Evolutionary conservation across 1,140 invertebrate genomes (phyloP).

Genomic region (Orussus abietinus): DNA sequence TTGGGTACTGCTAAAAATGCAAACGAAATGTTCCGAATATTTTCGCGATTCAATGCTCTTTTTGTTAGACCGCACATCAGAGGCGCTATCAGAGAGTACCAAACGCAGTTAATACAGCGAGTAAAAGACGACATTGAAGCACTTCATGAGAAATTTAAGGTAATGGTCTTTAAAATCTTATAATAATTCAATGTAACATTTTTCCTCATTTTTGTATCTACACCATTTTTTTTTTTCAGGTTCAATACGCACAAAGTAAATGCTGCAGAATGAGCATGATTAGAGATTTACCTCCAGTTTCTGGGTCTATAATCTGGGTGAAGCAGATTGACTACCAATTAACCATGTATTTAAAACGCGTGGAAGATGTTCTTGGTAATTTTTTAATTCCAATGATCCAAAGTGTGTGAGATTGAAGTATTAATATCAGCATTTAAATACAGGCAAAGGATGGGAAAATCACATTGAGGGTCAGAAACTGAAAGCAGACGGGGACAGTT

Average conservation of each 20-base stretch:
- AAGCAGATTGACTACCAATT: constrained; percentile 97
- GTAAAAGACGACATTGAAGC: constrained; percentile 99
- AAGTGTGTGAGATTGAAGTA: too few relatives aligned
- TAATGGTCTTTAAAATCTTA: constrained; percentile 41
- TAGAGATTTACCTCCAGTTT: constrained; percentile 91
- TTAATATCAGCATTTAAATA: constrained; percentile 20
- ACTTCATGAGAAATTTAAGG: constrained; percentile 97
- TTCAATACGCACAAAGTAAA: constrained; percentile 91
- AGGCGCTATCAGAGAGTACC: constrained; percentile 97
- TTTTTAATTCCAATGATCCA: constrained; percentile 8
- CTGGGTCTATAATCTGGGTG: constrained; percentile 98
- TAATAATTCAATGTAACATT: not conserved
- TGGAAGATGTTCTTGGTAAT: constrained; percentile 92
- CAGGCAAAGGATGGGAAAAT: constrained; percentile 96
- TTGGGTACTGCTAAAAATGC: constrained; percentile 97
- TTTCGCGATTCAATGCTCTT: constrained; percentile 95
- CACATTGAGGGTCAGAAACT: constrained; percentile 98
- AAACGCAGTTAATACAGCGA: constrained; percentile 97
- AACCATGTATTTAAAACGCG: constrained; percentile 92
- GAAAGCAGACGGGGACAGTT: constrained; percentile 96
- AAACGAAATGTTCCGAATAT: constrained; percentile 99
- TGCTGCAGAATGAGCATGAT: constrained; percentile 86
- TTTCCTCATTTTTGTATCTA: too few relatives aligned
- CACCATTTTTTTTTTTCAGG: constrained; percentile 57
- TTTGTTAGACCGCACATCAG: constrained; percentile 98